Evolutionary conservation across 1,140 invertebrate species (phyloP).

Genomic region (Drosophila pseudoobscura): DNA sequence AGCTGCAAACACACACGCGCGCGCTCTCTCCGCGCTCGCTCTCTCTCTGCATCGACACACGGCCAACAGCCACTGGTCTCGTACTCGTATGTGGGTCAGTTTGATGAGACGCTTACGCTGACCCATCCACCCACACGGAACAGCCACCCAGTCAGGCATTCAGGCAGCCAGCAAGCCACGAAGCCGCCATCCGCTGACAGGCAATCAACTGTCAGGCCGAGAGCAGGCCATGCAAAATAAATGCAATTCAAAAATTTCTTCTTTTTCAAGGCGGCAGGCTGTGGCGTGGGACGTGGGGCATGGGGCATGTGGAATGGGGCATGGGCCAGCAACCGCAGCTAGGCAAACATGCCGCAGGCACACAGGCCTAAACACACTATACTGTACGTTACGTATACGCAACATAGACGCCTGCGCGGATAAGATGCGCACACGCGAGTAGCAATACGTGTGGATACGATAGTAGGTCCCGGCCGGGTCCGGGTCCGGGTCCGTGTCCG

Average conservation of each 20-base stretch:
- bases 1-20: constrained; percentile 30
- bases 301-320: not conserved
- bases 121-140: constrained; percentile 16
- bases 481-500: not conserved
- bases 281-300: not conserved
- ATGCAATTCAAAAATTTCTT: constrained; percentile 56
- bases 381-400: constrained; percentile 66
- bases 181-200: constrained; percentile 57
- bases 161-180: not conserved
- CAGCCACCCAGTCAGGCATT: not conserved
- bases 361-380: constrained; percentile 30
- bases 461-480: constrained; percentile 5
- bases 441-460: not conserved
- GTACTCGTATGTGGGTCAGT: constrained; percentile 64
- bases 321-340: constrained; percentile 30
- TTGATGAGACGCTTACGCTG: constrained; percentile 22
- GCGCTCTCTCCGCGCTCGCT: constrained; percentile 4
- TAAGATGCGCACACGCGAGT: constrained; percentile 50
- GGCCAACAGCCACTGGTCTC: not conserved
- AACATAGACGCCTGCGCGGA: constrained; percentile 70
- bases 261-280: constrained; percentile 44
- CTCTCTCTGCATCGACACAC: constrained; percentile 28
- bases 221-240: constrained; percentile 44
- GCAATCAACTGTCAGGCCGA: constrained; percentile 70
- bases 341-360: constrained; percentile 34